Evolutionary conservation across 2,113 vertebrate species (phyloP).

Genomic region (Erythrocercus mccallii): DNA sequence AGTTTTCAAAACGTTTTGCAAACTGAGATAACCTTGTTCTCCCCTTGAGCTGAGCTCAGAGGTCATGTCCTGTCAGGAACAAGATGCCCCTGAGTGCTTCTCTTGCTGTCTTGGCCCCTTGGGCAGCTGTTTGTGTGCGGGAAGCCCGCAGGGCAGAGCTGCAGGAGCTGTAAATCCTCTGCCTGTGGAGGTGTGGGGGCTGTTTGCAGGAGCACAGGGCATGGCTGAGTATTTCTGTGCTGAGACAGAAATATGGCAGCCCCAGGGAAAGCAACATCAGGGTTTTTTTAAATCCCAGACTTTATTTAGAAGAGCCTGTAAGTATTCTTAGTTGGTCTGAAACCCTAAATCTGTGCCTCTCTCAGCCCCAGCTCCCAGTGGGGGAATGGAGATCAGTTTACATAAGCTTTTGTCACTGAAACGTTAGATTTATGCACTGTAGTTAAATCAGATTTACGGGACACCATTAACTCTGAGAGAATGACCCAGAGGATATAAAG

Average conservation of each 20-base stretch:
- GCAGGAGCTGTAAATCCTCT: background rate
- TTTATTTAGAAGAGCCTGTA: background rate
- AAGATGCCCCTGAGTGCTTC: fast-evolving
- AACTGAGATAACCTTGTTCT: background rate
- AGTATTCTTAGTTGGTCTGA: background rate
- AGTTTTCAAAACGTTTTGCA: background rate
- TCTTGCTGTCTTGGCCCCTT: background rate
- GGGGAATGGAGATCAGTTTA: background rate
- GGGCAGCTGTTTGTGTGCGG: background rate
- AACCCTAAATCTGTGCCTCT: slow-evolving; percentile 32
- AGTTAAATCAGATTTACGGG: slow-evolving; percentile 45
- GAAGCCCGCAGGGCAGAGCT: background rate
- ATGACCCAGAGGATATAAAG: slow-evolving; percentile 22
- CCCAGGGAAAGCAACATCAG: background rate
- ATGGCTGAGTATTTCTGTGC: background rate
- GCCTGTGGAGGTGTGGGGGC: background rate
- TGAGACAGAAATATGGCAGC: background rate
- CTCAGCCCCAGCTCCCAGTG: background rate
- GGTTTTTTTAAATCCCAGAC: background rate
- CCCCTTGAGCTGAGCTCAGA: background rate
- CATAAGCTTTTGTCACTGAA: slow-evolving; percentile 47
- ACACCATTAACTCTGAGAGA: background rate
- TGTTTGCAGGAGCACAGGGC: background rate
- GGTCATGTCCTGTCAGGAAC: fast-evolving
- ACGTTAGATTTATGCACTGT: slow-evolving; percentile 8